phyloP scores from a whole-genome alignment of 1,140 invertebrate species.

The Eriocheir sinensis region DNA sequence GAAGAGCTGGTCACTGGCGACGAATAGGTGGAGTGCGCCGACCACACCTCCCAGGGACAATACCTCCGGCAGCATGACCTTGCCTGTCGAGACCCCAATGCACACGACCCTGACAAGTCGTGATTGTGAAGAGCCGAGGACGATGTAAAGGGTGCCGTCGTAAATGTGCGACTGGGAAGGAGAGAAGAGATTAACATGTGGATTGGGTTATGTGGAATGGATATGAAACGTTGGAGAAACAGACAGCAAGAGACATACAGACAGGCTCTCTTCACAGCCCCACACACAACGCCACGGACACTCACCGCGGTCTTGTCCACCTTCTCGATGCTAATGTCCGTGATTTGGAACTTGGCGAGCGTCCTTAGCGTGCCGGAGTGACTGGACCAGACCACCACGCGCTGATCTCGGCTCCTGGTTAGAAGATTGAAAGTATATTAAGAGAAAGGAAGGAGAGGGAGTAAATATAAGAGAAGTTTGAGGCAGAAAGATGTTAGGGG shows the following conservation, averaged over 20 bases:
- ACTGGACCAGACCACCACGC: slow-evolving; percentile 26
- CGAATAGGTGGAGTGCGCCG: slow-evolving; percentile 32
- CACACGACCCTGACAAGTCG: slow-evolving; percentile 50
- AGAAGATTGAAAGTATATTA: not conserved
- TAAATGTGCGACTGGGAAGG: not conserved
- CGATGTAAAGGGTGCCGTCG: not conserved
- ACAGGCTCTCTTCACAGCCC: not conserved
- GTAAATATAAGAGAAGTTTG: too few species aligned
- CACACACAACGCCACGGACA: not conserved
- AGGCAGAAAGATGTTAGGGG: too few species aligned
- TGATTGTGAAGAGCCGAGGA: slow-evolving; percentile 39
- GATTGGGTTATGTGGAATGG: not conserved
- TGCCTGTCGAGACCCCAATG: not conserved
- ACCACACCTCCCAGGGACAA: slow-evolving; percentile 33
- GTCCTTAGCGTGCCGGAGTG: not conserved
- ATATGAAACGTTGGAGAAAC: not conserved
- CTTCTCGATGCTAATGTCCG: not conserved
- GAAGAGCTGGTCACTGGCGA: not conserved
- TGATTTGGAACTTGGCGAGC: not conserved
- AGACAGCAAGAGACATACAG: not conserved
- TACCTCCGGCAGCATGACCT: not conserved
- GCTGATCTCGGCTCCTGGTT: not conserved
- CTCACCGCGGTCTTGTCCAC: slow-evolving; percentile 43
- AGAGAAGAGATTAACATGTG: not conserved
- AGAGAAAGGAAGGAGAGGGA: not conserved